Base-by-base conservation (phyloP, 2,888 invertebrate species). In the Bugulina stolonifera region DNA sequence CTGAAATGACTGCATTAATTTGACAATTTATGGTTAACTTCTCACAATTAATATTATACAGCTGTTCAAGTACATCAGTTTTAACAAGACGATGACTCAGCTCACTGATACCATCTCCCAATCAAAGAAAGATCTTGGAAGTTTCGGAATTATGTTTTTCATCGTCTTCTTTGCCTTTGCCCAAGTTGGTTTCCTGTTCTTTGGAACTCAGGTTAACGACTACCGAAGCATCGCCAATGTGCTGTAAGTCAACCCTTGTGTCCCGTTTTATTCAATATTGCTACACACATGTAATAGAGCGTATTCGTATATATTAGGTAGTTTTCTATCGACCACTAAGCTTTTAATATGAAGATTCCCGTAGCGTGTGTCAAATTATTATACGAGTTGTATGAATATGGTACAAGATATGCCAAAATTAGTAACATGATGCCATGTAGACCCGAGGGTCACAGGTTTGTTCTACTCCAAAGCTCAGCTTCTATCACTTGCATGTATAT, bases 91-190 rank as follows among this genome's bases (percentile, higher is more conserved):
- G 43, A 89, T 91, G 87, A 86, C 87, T 0, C 90, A 90, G 78
- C 86, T 90, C 52, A 89, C 88, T 73, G 87, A 86, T 0, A 90
- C 90, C 0, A 80, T 90, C 3, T 85, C 86, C n/a, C 85, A 88
- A 87, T 89, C 89, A 77, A 86, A 88, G 0, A 87, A 86, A 76
- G 89, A 90, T 78, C 84, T 90, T 73, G 82, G 87, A 35, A 89
- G 89, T 14, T 90, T 90, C 79, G 87, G 88, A 1, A 81, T 90
- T 1, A 90, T 90, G 89, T 90, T 90, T 80, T 87, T 88, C 77
- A 89, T 90, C 55, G 88, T 90, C 1, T 90, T 90, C 81, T 85
- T 89, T 76, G 89, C 90, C 1, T 90, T 89, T 81, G 89, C 90
- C 0, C 88, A 89, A 80, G 82, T 90, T 71, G 90, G 90, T 5